Percentiles rank a stretch among this genome's conserved stretches.
These are phyloP conservation scores for Hydrolagus colliei DNA, from an alignment of 2,797 vertebrate species.

Conservation along the genomic window DNA sequence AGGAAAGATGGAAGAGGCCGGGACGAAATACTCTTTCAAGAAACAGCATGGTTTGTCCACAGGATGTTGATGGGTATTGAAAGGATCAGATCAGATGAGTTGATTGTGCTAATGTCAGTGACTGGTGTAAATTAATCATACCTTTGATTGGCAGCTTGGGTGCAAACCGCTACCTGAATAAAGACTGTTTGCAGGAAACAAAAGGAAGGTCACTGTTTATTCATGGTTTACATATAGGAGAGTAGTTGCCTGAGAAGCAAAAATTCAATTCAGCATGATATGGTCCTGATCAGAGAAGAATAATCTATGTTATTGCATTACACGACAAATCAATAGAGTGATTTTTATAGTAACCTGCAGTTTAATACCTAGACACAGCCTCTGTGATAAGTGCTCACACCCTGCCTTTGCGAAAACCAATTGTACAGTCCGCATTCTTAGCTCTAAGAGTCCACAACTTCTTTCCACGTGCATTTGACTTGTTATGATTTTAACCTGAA, in stretches of 20 bases:
- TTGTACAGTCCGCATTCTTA: too few species aligned
- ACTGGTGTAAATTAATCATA: neutral
- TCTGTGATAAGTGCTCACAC: slow-evolving; percentile 10
- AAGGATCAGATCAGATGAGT: neutral
- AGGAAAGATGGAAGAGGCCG: too few species aligned
- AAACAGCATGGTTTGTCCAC: too few species aligned
- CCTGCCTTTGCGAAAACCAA: slow-evolving; percentile 3
- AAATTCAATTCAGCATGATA: slow-evolving; percentile 7
- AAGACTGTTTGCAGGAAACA: neutral
- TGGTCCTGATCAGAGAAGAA: neutral
- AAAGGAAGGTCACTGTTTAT: neutral
- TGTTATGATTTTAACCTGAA: slow-evolving; percentile 19
- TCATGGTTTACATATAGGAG: neutral
- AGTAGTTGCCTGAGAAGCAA: neutral
- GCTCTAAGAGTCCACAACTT: too few species aligned
- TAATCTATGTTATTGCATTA: neutral
- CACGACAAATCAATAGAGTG: neutral
- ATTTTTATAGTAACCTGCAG: neutral
- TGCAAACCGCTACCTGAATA: neutral
- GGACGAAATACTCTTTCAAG: too few species aligned
- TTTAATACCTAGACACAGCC: neutral
- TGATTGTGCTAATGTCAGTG: neutral
- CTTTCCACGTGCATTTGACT: slow-evolving; percentile 16
- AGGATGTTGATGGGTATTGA: too few species aligned
- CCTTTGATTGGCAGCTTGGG: neutral